Base-by-base conservation (phyloP, 2,888 invertebrate species). In the Azorinus chamasolen region DNA sequence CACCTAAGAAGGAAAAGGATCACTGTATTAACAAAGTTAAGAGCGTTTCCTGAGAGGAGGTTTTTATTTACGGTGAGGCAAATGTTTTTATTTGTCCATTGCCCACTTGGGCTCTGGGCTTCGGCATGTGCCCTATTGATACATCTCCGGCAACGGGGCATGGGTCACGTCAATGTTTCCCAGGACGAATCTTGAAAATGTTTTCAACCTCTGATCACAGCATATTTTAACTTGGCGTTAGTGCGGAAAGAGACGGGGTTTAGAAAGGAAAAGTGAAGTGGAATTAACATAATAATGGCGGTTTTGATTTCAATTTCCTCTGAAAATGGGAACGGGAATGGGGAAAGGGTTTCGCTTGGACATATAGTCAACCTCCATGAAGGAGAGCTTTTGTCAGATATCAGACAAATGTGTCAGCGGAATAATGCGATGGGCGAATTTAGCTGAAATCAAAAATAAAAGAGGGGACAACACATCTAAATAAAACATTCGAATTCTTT, bases 231-330 rank as follows among this genome's bases (percentile, higher is more conserved):
- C 6, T 20, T 57, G 63, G 64, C 68, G 46, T 57, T 58, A 25
- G 20, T 14, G 41, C 25, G 62, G 57, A 70, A 65, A 46, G 66
- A 61, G 65, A 64, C 37, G n/a, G 45, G 59, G 50, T 54, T 41
- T 45, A 51, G 51, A 74, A 57, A 66, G 55, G n/a, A 27, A 25
- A 16, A 46, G 18, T 74, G 80, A 77, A 76, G 80, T 55, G 80
- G 61, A 32, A 80, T 80, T 80, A 80, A 58, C 80, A 80, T 80
- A 71, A 80, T 73, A 80, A 80, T 73, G 62, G 71, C 53, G 54
- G 46, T 66, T 70, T 65, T 48, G 58, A 62, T 73, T 80, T 76
- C 73, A 80, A 76, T 80, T 80, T 77, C 80, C 80, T 74, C 71
- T 57, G 50, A 51, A 62, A 63, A 57, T 70, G 63, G 54, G 41